phyloP scores from a whole-genome alignment of 2,888 invertebrate species.

The Metacarcinus magister region DNA sequence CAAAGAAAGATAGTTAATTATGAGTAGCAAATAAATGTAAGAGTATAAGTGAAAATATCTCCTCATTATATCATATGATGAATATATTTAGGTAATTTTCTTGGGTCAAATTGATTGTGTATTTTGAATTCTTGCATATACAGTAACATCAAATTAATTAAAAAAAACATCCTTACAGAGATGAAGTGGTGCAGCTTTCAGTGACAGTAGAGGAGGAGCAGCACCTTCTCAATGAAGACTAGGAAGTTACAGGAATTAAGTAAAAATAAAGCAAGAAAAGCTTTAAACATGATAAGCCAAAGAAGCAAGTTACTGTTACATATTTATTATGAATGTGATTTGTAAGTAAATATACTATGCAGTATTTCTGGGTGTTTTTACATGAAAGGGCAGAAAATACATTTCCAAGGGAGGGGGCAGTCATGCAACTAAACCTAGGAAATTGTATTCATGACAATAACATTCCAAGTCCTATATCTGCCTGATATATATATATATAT shows the following conservation, averaged over 20 bases:
- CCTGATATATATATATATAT: background rate
- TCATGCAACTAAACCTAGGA: too few species aligned
- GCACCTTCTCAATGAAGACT: background rate
- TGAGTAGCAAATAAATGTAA: background rate
- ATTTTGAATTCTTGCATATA: background rate
- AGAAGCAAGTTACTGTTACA: background rate
- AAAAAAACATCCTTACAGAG: background rate
- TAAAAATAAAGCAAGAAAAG: background rate
- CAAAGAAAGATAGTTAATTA: background rate
- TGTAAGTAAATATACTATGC: background rate
- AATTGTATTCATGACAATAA: background rate
- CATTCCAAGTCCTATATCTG: background rate
- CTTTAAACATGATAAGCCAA: background rate
- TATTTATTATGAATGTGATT: background rate
- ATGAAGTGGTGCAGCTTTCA: background rate
- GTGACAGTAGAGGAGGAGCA: background rate
- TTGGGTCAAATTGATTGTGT: background rate
- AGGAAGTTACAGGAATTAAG: background rate
- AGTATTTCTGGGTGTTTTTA: background rate
- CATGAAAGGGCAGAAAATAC: too few species aligned
- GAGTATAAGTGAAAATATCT: background rate
- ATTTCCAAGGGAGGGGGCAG: too few species aligned
- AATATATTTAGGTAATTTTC: background rate
- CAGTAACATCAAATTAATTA: background rate
- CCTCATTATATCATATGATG: background rate